Conservation (phyloP, 2,888 invertebrate species). For the Ditula angustiorana region DNA sequence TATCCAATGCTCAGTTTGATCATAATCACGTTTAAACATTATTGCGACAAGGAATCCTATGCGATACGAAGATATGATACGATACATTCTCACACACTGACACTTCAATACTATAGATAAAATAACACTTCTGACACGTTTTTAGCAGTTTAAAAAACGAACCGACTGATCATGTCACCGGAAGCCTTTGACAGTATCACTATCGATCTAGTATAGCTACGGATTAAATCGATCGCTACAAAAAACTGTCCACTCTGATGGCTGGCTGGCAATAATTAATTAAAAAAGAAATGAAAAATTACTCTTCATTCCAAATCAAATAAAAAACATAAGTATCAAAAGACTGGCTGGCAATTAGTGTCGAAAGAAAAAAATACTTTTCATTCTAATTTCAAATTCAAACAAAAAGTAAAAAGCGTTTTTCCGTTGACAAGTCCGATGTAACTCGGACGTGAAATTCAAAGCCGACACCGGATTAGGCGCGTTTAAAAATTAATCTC, state of each 20-base stretch:
- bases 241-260: not conserved
- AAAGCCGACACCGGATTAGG: conserved; percentile 38
- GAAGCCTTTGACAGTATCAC: conserved; percentile 27
- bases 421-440: conserved; percentile 32
- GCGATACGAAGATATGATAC: not conserved
- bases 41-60: not conserved
- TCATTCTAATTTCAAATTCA: conserved; percentile 20
- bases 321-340: conserved; percentile 1
- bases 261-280: conserved; percentile 10
- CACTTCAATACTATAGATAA: conserved; percentile 8
- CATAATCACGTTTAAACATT: not conserved
- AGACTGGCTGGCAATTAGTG: conserved; percentile 1
- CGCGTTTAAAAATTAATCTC: conserved; percentile 48
- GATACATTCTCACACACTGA: not conserved
- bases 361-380: conserved; percentile 1
- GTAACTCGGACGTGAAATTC: conserved; percentile 33
- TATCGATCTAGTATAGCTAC: not conserved
- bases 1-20: not conserved
- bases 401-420: conserved; percentile 22
- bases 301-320: not conserved
- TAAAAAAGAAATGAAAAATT: not conserved
- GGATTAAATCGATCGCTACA: not conserved
- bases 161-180: not conserved
- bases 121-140: conserved; percentile 11
- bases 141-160: not conserved